Base-by-base conservation (phyloP, 2,797 vertebrate genomes). In the Girardinus metallicus region DNA sequence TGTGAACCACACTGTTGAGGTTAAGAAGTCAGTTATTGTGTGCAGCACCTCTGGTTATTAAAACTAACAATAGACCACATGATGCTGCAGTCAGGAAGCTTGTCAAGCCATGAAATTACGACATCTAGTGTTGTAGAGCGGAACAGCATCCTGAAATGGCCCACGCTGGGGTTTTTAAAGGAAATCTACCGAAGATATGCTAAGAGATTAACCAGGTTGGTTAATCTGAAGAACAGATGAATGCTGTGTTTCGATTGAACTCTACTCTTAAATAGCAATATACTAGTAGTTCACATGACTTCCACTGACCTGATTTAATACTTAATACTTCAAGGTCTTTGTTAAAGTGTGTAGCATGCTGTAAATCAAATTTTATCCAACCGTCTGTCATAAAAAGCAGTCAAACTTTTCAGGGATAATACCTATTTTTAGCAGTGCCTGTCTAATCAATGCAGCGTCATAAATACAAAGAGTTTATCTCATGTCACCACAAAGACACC, bases 51-150 rank as follows among this genome's bases (percentile, higher is more conserved):
- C 66, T 51, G 26, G 44, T 31, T 47, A 66, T 23, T 34, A 31
- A 53, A 49, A 31, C 36, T 18, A 60, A 83, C 72, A 79, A 80
- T 39, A 23, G 53, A 85, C 11, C 46, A 78, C 70, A 74, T 76
- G 26, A 77, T 34, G 39, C 12, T 66, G 15, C 21, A 57, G 0
- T 1, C 23, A 57, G 34, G 26, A 26, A 34, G 16, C 31, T 34
- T 29, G 10, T 77, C 12, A 55, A 80, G 78, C 21, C 68, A 36
- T 51, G n/a, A 84, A 79, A 81, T 29, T 2, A 47, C 15, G 78
- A 72, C 85, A 75, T 74, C 85, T 79, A 82, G 77, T 82, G 83
- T 64, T 53, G 43, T 75, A 74, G 9, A 57, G 31, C 9, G 41
- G 43, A 76, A 1, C 5, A 80, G 29, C 75, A 79, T 16, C 1